Base-by-base conservation (phyloP, 2,113 vertebrate species). In the Seriola dumerili region DNA sequence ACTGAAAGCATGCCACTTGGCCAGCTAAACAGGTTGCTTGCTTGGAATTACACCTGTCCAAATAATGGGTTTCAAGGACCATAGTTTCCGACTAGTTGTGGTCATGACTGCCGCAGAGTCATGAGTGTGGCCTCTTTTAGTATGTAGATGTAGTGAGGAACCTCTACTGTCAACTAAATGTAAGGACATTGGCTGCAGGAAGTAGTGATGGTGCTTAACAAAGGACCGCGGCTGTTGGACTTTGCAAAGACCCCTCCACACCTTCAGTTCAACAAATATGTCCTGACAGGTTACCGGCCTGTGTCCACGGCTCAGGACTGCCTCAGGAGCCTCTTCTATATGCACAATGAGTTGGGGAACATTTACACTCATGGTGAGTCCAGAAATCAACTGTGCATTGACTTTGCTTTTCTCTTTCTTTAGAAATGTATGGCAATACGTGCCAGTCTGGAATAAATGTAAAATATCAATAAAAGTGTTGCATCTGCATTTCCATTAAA, bases 311-410 rank as follows among this genome's bases (percentile, higher is more conserved):
- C 93, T 78, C 93, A 93, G 0, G 96, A 95, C 64, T 98, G 97
- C 58, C 72, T 97, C 72, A 88, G 93, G 76, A 98, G 97, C 91
- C 95, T 98, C 80, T 97, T 97, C 92, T 98, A 98, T 89, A 88
- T 98, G 87, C 97, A 98, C 95, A 98, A 98, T 84, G 97, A 98
- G 89, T 93, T 96, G 86, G 97, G 97, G 59, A 98, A 98, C 93
- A 98, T 98, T 89, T 98, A 98, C 93, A 97, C 96, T 0, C 97
- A 98, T 75, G 97, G 97, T 98, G 91, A 95, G 96, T 90, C 6
- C 40, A 66, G 4, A 62, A 23, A 52, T n/a, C 4, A 13, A 36
- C 19, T 40, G 5, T 71, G 0, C 14, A 46, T 59, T 79, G 29
- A 12, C 17, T 62, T 25, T 57, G 3, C 21, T 70, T 70, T 16